Conservation (phyloP, 1,140 invertebrate genomes). For the Trachymyrmex cornetzi region DNA sequence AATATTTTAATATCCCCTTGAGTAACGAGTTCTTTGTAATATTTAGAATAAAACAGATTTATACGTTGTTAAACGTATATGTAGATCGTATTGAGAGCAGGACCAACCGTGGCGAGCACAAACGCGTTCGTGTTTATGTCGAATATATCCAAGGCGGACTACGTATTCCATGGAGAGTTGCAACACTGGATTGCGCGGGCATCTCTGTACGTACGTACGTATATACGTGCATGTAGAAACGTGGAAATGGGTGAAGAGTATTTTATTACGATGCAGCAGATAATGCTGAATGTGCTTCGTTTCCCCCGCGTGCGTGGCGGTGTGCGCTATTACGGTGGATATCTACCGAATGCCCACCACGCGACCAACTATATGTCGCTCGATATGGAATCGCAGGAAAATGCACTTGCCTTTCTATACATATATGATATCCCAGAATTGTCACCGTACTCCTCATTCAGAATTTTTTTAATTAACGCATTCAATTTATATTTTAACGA, state of each 20-base stretch:
- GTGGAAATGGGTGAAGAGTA: constrained; percentile 66
- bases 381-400: constrained; percentile 54
- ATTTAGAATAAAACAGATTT: constrained; percentile 49
- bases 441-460: not conserved
- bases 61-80: not conserved
- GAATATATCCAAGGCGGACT: constrained; percentile 64
- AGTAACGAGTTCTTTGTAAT: constrained; percentile 2
- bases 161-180: constrained; percentile 55
- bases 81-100: constrained; percentile 29
- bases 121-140: constrained; percentile 63
- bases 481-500: not conserved
- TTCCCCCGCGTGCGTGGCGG: constrained; percentile 29
- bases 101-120: constrained; percentile 28
- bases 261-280: constrained; percentile 73
- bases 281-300: constrained; percentile 67
- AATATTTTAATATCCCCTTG: not conserved
- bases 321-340: constrained; percentile 57
- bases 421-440: not conserved
- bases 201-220: constrained; percentile 19
- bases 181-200: constrained; percentile 56
- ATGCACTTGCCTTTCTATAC: not conserved
- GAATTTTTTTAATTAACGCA: not conserved
- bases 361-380: constrained; percentile 54
- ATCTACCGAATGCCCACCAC: constrained; percentile 50
- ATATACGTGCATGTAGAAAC: constrained; percentile 8